Evolutionary conservation across 2,113 vertebrate species (phyloP).

Genomic region (Polypterus senegalus): DNA sequence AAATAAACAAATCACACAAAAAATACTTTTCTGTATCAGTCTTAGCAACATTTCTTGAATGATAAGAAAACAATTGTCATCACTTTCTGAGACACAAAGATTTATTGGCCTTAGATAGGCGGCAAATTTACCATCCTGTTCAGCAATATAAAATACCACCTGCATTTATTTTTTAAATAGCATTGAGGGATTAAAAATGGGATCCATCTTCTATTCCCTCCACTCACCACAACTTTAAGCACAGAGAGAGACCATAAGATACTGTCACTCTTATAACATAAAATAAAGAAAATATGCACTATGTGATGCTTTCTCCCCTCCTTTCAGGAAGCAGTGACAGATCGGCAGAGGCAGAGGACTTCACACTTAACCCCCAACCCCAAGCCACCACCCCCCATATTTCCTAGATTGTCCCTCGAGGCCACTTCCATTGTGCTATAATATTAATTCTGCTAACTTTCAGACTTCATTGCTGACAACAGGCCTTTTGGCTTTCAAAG

Average conservation of each 20-base stretch:
- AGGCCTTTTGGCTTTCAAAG: conserved; percentile 61
- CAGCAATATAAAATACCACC: conserved; percentile 75
- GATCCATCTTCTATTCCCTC: conserved; percentile 15
- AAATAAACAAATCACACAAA: conserved; percentile 35
- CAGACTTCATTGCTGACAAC: conserved; percentile 74
- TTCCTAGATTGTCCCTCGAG: conserved; percentile 50
- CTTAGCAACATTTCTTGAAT: conserved; percentile 59
- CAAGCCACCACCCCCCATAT: conserved; percentile 30
- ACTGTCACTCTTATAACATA: conserved; percentile 74
- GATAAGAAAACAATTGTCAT: conserved; percentile 84
- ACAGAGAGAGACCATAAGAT: conserved; percentile 34
- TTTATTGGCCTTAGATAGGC: conserved; percentile 87
- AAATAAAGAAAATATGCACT: conserved; percentile 75
- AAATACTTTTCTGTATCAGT: conserved; percentile 57
- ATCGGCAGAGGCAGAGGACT: conserved; percentile 56
- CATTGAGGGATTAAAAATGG: conserved; percentile 59
- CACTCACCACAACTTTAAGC: not conserved
- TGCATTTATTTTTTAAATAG: conserved; percentile 83
- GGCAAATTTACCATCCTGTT: conserved; percentile 77
- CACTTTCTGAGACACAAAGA: conserved; percentile 80
- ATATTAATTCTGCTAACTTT: conserved; percentile 69
- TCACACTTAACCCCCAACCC: conserved; percentile 45
- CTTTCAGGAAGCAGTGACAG: conserved; percentile 64
- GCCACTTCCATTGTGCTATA: conserved; percentile 57
- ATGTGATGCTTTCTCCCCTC: conserved; percentile 62